A percentile compares a stretch with the other conserved stretches of the same genome.
Conservation (phyloP, 1,140 invertebrate genomes). For the Phthorimaea operculella region DNA sequence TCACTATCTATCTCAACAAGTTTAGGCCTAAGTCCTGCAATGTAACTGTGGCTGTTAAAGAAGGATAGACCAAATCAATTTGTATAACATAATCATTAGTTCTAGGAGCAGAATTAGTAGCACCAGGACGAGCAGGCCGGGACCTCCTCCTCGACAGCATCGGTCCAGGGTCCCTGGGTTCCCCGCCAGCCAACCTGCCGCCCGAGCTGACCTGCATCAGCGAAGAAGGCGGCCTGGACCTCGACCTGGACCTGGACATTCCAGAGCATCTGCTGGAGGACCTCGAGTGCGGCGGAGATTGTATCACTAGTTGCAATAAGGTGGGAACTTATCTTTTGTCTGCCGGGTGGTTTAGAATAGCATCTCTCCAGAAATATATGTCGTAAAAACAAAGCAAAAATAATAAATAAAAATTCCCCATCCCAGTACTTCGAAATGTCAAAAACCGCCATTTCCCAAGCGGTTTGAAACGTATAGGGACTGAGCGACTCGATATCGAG, state of each 20-base stretch:
- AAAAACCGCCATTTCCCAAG: too few relatives aligned
- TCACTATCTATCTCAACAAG: too few relatives aligned
- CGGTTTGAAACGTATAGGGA: too few relatives aligned
- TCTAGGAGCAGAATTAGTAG: conserved; percentile 67
- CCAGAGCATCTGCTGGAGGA: conserved; percentile 85
- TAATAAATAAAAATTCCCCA: too few relatives aligned
- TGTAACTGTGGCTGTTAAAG: too few relatives aligned
- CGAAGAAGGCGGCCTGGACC: conserved; percentile 86
- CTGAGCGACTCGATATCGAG: too few relatives aligned
- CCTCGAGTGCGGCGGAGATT: conserved; percentile 84
- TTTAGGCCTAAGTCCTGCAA: too few relatives aligned
- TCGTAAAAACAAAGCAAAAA: too few relatives aligned
- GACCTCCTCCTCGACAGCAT: conserved; percentile 49
- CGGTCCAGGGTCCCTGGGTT: conserved; percentile 50
- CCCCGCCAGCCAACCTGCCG: conserved; percentile 61
- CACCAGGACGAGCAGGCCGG: conserved; percentile 44
- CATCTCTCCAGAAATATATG: too few relatives aligned
- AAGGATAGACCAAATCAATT: too few relatives aligned
- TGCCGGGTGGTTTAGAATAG: too few relatives aligned
- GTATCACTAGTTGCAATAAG: conserved; percentile 90
- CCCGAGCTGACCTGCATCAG: conserved; percentile 88
- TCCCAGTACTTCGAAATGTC: too few relatives aligned
- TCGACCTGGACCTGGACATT: conserved; percentile 74
- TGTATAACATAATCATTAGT: conserved; percentile 28
- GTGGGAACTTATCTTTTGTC: conserved; percentile 54